phyloP scores from a whole-genome alignment of 2,797 vertebrate species.

The Muraenolepis orangiensis region DNA sequence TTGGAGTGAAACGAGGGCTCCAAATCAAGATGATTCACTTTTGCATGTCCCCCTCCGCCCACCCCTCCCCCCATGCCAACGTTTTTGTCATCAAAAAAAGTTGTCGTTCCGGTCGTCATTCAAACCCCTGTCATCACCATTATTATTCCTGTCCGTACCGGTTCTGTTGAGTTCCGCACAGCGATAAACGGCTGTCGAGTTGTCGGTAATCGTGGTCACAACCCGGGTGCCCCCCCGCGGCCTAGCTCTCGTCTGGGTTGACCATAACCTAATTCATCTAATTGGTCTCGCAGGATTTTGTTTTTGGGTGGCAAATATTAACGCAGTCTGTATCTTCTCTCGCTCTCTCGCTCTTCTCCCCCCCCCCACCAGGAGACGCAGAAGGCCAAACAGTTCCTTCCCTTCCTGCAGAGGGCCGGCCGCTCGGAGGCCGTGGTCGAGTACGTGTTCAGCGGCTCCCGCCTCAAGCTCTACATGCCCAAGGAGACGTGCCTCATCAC shows the following conservation, averaged over 20 bases:
- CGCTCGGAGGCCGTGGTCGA: slow-evolving; percentile 96
- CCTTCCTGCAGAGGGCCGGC: slow-evolving; percentile 93
- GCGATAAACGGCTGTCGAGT: neutral
- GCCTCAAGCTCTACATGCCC: slow-evolving; percentile 96
- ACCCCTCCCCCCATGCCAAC: no score
- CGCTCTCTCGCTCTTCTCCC: neutral
- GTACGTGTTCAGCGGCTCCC: slow-evolving; percentile 95
- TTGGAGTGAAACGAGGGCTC: neutral
- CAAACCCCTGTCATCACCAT: neutral
- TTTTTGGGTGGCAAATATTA: neutral
- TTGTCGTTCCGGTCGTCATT: neutral
- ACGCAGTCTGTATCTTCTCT: neutral
- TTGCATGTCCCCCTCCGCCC: neutral
- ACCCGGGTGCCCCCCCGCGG: neutral
- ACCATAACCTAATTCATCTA: neutral
- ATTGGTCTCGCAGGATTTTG: neutral
- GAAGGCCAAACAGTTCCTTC: slow-evolving; percentile 97
- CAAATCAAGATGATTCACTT: neutral
- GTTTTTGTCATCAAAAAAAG: neutral
- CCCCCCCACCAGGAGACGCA: slow-evolving; percentile 82
- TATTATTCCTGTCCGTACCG: neutral
- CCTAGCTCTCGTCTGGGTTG: neutral
- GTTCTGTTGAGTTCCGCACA: neutral
- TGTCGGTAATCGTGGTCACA: neutral
- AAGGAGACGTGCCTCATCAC: slow-evolving; percentile 99